Evolutionary conservation across 2,888 invertebrate species (phyloP).

Genomic region (Phalera bucephala): DNA sequence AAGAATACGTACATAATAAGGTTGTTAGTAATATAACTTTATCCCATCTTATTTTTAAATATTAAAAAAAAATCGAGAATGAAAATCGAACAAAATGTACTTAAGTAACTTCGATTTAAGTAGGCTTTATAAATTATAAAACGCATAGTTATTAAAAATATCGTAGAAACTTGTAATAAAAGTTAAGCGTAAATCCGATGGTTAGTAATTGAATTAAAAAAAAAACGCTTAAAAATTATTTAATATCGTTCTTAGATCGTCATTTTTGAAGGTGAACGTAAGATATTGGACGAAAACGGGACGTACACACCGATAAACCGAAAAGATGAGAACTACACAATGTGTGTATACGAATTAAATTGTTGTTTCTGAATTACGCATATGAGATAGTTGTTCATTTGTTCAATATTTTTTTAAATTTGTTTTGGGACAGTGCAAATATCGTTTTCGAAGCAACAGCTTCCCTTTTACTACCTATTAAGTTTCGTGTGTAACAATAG

Average conservation of each 20-base stretch:
- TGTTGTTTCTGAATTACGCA: constrained; percentile 56
- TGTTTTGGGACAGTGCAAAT: constrained; percentile 63
- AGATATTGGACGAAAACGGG: constrained; percentile 31
- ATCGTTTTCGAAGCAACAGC: constrained; percentile 37
- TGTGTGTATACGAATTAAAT: constrained; percentile 75
- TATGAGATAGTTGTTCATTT: constrained; percentile 50
- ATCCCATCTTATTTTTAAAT: constrained; percentile 67
- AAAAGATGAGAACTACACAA: constrained; percentile 6
- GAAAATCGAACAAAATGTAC: constrained; percentile 80
- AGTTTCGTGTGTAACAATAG: constrained; percentile 63
- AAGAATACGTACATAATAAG: constrained; percentile 65
- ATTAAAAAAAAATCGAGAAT: constrained; percentile 56
- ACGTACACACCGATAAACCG: constrained; percentile 48
- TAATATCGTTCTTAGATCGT: constrained; percentile 61
- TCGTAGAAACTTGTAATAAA: constrained; percentile 71
- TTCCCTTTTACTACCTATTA: constrained; percentile 49
- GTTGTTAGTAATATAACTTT: constrained; percentile 71
- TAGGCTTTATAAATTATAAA: constrained; percentile 82
- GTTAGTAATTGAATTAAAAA: constrained; percentile 70
- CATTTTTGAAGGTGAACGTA: constrained; percentile 30
- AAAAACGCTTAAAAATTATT: constrained; percentile 73
- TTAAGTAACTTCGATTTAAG: constrained; percentile 79
- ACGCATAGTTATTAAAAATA: constrained; percentile 73
- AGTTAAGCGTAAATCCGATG: constrained; percentile 64
- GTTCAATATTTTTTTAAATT: constrained; percentile 43